Evolutionary conservation across 2,113 vertebrate species (phyloP), one percentile per base, ranked within the genome.

Genomic region (Eclectus roratus): DNA sequence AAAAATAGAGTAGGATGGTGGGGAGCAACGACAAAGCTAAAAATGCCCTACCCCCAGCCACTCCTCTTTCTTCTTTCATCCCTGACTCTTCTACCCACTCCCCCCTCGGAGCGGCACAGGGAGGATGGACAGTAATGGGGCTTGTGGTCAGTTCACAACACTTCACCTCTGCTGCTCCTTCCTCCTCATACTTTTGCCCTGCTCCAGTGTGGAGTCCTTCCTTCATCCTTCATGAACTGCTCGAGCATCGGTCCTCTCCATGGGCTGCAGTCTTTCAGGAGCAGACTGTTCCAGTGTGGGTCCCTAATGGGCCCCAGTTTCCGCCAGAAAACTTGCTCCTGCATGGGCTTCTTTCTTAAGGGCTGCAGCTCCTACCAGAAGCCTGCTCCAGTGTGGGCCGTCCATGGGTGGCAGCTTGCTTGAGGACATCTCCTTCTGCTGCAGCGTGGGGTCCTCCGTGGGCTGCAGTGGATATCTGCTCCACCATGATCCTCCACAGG

Each of bases 51-150:
- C 7, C 17, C 9, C 7, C 7, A 12, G 1, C 9, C 5, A 12
- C 16, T 31, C 1, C 20, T 78, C 56, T 41, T 82, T 80, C 19
- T 17, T 85, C 23, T 56, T 47, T 80, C 19, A 39, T 80, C 77
- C 64, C n/a, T 17, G 11, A 27, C 41, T 77, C n/a, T 91, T 80
- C 37, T 49, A 12, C 16, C 14, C 2, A 2, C 17, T 8, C 6
- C 16, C 25, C 2, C 29, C 33, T 18, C 0, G 2, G 25, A 46
- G 58, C 2, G 2, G 63, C 31, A 31, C 5, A 2, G 41, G 1
- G 31, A 10, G 12, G 11, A 16, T 63, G 43, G 28, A 47, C 44
- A 10, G 27, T 78, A 43, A 15, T 23, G 23, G 18, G 24, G 23
- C 1, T 31, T 77, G 20, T 3, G 1, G 46, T 77, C 58, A 72